Base-by-base conservation (phyloP, 2,113 vertebrate species). In the Galeopterus variegatus region DNA sequence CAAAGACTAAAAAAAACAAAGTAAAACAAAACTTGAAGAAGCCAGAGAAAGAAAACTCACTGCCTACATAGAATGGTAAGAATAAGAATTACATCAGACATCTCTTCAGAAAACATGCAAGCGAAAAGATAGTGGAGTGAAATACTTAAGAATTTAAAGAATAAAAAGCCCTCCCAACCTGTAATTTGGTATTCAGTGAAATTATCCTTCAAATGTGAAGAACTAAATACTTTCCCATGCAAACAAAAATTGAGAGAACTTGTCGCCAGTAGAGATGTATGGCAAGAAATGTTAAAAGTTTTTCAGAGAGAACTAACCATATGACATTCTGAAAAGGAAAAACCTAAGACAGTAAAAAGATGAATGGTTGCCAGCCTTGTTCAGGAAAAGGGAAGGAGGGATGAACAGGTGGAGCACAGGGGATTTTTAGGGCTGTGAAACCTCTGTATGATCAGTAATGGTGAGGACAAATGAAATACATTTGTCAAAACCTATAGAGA, bases 401-500 rank as follows among this genome's bases (percentile, higher is more conserved):
- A 9, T 83, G 36, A 17, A n/a, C 17, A 58, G 33, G 33, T 26
- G 15, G 69, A 88, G 17, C 19, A 17, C 7, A 60, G 26, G 92
- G 17, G 45, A 77, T 1, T 76, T 82, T 69, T 60, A 88, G 60
- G 45, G n/a, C 41, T 70, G 33, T 77, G 54, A 83, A 77, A 28
- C 52, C 69, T 69, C 60, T 93, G 5, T 82, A 15, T 60, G 14
- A 88, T 69, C 52, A 58, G 81, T 52, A 60, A 33, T 60, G 60
- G 33, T 60, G 52, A 19, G 52, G 52, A 75, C 19, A 65, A n/a
- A n/a, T 33, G 52, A 76, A 33, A 41, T 48, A 60, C 18, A 6
- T 76, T 83, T 83, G 33, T 83, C 41, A 77, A 83, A 93, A 69
- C 28, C 24, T 50, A 69, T 60, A 95, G 41, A 75, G 58, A 76